Base-by-base conservation (phyloP, 1,140 invertebrate species). In the Macrocentrus cingulum region DNA sequence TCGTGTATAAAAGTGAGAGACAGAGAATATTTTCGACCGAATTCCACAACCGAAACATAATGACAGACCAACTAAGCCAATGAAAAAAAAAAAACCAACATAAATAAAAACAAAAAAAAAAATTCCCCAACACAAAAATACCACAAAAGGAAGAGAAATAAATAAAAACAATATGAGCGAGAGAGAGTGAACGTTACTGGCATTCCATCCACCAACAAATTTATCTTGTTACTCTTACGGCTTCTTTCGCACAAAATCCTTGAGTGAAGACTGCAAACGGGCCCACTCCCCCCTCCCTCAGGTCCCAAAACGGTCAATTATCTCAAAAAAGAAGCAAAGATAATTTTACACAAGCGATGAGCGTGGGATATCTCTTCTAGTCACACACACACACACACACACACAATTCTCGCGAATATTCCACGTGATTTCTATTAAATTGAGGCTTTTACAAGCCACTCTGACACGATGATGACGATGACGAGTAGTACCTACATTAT, bases 181-280 rank as follows among this genome's bases (percentile, higher is more conserved):
- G 22, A 9, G 22, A 36, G 25, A 23, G 37, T 42, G 34, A 53
- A 37, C 18, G 22, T 64, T 63, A 63, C 48, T 66, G 59, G 42
- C 69, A 73, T 70, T 70, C 71, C 68, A 72, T 63, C 62, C 62
- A 67, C 63, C 57, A 65, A 69, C 59, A 62, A 69, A 59, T 34
- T 34, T 55, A 61, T 57, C 23, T 46, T 58, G 44, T 48, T 63
- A 54, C 56, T 54, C 57, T 53, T 29, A 64, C 32, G 18, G 50
- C 25, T 53, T 42, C 7, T 52, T 54, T 50, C 56, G 29, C 13
- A 58, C 42, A 46, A 34, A 18, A 25, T 34, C 29, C 36, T 48
- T 52, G 45, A 55, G 53, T 53, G 52, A 45, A 60, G 55, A 66
- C 63, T 54, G 53, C 18, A 59, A 66, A 65, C 59, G 56, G 53